Evolutionary conservation across 2,797 vertebrate genomes (phyloP).

Genomic region (Falco concolor): DNA sequence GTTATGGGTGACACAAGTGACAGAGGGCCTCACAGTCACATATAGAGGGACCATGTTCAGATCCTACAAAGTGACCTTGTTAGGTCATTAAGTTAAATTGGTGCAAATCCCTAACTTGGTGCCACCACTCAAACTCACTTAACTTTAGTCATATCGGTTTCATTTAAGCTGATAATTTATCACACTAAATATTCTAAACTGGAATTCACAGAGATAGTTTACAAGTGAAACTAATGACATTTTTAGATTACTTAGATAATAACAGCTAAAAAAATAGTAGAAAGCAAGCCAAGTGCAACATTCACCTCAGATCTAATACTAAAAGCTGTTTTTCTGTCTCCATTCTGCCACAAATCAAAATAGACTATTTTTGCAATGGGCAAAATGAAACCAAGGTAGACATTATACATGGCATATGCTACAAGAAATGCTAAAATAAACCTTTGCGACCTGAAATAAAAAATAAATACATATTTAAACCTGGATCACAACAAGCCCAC

Average conservation of each 20-base stretch:
- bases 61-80: constrained; percentile 39
- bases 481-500: background rate
- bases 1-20: background rate
- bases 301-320: background rate
- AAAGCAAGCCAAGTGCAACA: constrained; percentile 18
- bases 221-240: background rate
- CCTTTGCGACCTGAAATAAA: constrained; percentile 50
- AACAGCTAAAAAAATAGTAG: background rate
- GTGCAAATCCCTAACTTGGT: constrained; percentile 43
- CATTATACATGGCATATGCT: background rate
- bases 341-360: constrained; percentile 40
- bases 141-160: background rate
- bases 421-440: constrained; percentile 25
- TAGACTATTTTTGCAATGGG: constrained; percentile 54
- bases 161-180: constrained; percentile 31
- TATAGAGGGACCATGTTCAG: background rate
- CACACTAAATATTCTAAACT: background rate
- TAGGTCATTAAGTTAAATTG: background rate
- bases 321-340: constrained; percentile 50
- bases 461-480: constrained; percentile 12
- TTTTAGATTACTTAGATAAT: constrained; percentile 19
- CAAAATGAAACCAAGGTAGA: constrained; percentile 40
- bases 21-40: constrained; percentile 16
- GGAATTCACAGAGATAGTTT: background rate
- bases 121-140: constrained; percentile 47